These are phyloP conservation scores for Phallusia fumigata DNA, from an alignment of 23 tunicate genomes.

Conservation along the genomic window DNA sequence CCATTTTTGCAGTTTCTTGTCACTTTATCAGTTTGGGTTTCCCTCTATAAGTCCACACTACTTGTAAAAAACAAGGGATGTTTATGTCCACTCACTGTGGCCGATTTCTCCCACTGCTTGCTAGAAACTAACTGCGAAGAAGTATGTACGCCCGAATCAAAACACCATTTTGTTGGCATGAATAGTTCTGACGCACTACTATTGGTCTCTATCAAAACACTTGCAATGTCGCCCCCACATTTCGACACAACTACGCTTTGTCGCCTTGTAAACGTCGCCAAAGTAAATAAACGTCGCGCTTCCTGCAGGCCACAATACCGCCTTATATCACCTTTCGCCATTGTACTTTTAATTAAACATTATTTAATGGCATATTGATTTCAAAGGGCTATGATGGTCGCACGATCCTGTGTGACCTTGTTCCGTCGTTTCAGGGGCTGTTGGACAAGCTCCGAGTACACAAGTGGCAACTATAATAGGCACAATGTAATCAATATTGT, in stretches of 20 bases:
- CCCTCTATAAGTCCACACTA: no score
- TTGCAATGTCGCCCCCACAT: not conserved
- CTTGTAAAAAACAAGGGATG: no score
- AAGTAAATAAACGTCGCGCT: not conserved
- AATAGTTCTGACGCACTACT: not conserved
- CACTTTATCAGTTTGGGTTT: no score
- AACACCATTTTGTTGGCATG: no score
- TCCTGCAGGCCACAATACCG: constrained; percentile 10
- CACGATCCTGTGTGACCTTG: not conserved
- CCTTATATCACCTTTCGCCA: constrained; percentile 14
- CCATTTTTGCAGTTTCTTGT: constrained; percentile 28
- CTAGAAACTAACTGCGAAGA: no score
- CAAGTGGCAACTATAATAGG: no score
- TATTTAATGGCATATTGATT: constrained; percentile 13
- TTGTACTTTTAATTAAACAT: not conserved
- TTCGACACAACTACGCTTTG: not conserved
- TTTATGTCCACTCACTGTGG: no score
- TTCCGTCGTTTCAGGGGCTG: not conserved
- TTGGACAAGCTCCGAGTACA: not conserved
- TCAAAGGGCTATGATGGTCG: not conserved
- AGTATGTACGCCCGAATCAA: no score
- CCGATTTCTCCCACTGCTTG: no score
- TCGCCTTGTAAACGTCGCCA: not conserved
- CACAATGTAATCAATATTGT: no score
- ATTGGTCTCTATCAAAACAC: not conserved